Conservation (phyloP, 2,113 vertebrate species). For the Ahaetulla prasina region DNA sequence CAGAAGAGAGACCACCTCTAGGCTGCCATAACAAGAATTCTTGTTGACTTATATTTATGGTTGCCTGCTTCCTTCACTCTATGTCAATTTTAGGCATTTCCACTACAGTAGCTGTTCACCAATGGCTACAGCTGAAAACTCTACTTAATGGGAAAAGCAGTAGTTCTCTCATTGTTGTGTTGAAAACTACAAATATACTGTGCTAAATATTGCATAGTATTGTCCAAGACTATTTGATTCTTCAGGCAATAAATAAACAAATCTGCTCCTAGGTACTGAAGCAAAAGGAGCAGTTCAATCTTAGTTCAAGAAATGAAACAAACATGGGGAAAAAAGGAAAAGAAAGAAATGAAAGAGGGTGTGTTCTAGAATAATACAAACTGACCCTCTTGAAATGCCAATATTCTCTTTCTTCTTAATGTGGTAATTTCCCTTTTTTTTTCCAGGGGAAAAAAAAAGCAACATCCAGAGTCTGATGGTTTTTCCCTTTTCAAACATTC, state of each 20-base stretch:
- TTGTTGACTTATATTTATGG: background rate
- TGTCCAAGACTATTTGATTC: background rate
- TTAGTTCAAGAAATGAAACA: background rate
- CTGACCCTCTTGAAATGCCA: background rate
- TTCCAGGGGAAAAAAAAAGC: background rate
- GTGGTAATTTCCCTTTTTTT: too few species aligned
- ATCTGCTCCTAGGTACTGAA: background rate
- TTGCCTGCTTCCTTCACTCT: background rate
- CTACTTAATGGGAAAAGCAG: background rate
- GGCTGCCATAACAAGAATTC: background rate
- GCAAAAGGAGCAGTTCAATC: background rate
- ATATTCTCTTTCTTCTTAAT: background rate
- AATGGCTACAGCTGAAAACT: background rate
- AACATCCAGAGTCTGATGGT: background rate
- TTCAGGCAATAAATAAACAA: background rate
- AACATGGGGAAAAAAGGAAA: background rate
- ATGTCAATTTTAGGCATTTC: background rate
- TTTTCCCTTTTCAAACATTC: background rate
- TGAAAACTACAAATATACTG: background rate
- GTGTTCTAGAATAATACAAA: background rate
- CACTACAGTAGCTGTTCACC: background rate
- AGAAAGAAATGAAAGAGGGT: background rate
- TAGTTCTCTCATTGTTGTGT: background rate
- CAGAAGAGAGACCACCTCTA: background rate
- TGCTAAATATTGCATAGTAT: background rate